Percentiles rank a stretch among this genome's conserved stretches.
Conservation (phyloP, 2,797 vertebrate species). For the Uromys caudimaculatus region DNA sequence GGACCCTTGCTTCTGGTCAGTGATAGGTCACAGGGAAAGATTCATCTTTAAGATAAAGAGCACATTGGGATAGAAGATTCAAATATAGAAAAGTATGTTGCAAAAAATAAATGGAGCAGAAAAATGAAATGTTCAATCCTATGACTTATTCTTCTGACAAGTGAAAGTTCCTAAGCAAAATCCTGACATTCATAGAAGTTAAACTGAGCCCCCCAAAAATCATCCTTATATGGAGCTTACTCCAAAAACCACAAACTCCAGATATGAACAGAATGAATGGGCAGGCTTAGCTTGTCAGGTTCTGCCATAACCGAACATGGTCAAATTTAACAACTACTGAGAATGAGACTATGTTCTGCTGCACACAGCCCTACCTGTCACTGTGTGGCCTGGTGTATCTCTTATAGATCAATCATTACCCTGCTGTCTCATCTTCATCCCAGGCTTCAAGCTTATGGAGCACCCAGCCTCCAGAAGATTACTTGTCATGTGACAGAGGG, state of each 20-base stretch:
- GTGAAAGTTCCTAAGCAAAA: neutral
- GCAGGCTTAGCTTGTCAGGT: neutral
- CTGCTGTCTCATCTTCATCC: neutral
- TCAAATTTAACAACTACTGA: neutral
- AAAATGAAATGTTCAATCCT: neutral
- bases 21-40: slow-evolving; percentile 14
- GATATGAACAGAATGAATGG: neutral
- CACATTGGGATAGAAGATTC: neutral
- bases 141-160: neutral
- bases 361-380: neutral
- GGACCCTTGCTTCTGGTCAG: neutral
- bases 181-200: neutral
- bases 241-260: neutral
- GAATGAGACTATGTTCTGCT: neutral
- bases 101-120: slow-evolving; percentile 17
- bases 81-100: slow-evolving; percentile 18
- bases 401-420: neutral
- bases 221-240: neutral
- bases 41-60: neutral
- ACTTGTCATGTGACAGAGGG: neutral
- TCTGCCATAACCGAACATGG: neutral
- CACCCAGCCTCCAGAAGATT: neutral
- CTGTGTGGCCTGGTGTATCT: neutral
- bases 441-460: neutral
- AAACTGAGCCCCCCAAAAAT: neutral